Percentiles rank a stretch among this genome's conserved stretches.
Conservation (phyloP, 2,888 invertebrate genomes). For the Trissolcus japonicus region DNA sequence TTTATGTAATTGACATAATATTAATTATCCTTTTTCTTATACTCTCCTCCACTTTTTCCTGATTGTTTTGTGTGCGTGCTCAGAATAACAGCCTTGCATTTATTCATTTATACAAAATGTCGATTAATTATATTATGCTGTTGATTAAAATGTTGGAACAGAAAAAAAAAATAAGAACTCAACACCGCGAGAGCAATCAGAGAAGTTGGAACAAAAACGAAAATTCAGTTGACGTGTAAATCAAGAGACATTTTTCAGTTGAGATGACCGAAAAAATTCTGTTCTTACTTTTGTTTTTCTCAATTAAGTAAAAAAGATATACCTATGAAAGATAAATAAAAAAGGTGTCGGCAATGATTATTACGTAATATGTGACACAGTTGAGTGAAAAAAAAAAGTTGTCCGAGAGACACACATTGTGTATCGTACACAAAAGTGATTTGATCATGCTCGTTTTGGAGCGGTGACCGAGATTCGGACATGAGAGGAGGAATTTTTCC, state of each 20-base stretch:
- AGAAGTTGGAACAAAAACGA: too few relatives aligned
- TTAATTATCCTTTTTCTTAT: conserved; percentile 30
- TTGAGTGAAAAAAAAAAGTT: conserved; percentile 28
- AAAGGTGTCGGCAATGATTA: conserved; percentile 14
- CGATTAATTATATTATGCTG: too few relatives aligned
- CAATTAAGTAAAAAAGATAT: too few relatives aligned
- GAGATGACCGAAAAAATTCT: too few relatives aligned
- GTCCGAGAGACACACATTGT: conserved; percentile 18
- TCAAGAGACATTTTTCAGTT: too few relatives aligned
- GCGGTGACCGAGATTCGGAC: conserved; percentile 56
- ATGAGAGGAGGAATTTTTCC: conserved; percentile 18
- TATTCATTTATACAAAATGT: too few relatives aligned
- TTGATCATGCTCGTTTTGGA: conserved; percentile 49
- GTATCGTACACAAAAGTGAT: conserved; percentile 30
- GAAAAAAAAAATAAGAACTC: not conserved
- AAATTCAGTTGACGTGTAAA: too few relatives aligned
- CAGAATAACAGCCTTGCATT: not conserved
- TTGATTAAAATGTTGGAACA: too few relatives aligned
- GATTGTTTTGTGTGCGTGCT: not conserved
- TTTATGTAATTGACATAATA: conserved; percentile 28
- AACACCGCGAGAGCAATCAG: too few relatives aligned
- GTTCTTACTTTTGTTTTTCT: too few relatives aligned
- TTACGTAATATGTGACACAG: conserved; percentile 10
- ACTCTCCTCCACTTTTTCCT: conserved; percentile 8
- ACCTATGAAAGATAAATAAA: not conserved